phyloP scores from a whole-genome alignment of 2,888 invertebrate genomes.

The Atrina japonica region DNA sequence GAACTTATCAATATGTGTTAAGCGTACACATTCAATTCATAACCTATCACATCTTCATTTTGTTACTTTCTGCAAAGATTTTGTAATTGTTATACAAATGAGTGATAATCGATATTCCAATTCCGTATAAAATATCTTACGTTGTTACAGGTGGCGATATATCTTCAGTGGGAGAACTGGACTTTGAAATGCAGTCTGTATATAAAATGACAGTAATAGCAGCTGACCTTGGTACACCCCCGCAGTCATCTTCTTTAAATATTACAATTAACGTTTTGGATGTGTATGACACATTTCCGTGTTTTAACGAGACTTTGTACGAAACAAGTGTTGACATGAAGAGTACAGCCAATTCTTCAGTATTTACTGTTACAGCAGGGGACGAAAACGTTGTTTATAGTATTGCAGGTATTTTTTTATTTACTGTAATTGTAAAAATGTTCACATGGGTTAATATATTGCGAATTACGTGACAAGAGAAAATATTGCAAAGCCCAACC shows the following conservation, averaged over 20 bases:
- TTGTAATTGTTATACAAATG: too few species aligned
- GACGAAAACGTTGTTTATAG: slow-evolving; percentile 13
- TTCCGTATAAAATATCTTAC: not conserved
- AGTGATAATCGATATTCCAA: too few species aligned
- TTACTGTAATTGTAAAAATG: too few species aligned
- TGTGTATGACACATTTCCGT: slow-evolving; percentile 33
- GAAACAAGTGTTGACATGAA: not conserved
- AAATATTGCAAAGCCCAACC: too few species aligned
- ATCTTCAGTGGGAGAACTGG: slow-evolving; percentile 26
- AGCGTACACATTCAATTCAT: too few species aligned
- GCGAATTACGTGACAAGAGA: too few species aligned
- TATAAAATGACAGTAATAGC: slow-evolving; percentile 41
- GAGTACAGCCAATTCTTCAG: not conserved
- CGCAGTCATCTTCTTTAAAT: slow-evolving; percentile 1
- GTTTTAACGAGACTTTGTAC: slow-evolving; percentile 14
- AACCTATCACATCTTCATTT: too few species aligned
- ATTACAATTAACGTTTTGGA: slow-evolving; percentile 30
- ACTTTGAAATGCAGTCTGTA: slow-evolving; percentile 33
- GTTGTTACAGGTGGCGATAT: slow-evolving; percentile 33
- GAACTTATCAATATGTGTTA: too few species aligned
- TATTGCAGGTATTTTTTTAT: slow-evolving; percentile 27
- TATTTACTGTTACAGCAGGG: slow-evolving; percentile 14
- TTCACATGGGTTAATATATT: too few species aligned
- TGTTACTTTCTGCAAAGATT: too few species aligned
- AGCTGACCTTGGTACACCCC: slow-evolving; percentile 42